Percentiles rank a stretch among this genome's conserved stretches.
Evolutionary conservation across 2,888 invertebrate species (phyloP).

Genomic region (Hartigia nigra): DNA sequence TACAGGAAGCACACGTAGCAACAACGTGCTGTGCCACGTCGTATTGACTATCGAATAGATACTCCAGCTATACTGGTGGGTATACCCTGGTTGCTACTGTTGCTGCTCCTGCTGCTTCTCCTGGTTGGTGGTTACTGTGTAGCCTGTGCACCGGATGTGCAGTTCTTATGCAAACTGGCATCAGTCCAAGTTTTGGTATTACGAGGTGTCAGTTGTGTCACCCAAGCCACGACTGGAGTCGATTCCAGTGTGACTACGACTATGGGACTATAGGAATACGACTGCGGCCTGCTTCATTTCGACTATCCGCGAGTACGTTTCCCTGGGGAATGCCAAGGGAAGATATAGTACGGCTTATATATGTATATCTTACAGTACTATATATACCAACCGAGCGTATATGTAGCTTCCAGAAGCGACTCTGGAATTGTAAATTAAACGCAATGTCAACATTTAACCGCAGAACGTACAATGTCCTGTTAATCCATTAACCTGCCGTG

Average conservation of each 20-base stretch:
- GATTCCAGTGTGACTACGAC: constrained; percentile 32
- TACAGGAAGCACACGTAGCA: constrained; percentile 18
- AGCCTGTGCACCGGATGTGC: constrained; percentile 51
- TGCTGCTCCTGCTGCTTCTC: constrained; percentile 6
- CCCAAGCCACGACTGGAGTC: constrained; percentile 34
- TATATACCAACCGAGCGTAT: not conserved
- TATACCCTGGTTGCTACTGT: constrained; percentile 10
- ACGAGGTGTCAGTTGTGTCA: constrained; percentile 60
- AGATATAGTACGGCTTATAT: not conserved
- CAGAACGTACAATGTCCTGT: constrained; percentile 41
- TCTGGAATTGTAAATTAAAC: constrained; percentile 42
- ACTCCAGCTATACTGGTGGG: constrained; percentile 8
- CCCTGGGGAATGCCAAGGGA: not conserved
- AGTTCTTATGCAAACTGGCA: constrained; percentile 63
- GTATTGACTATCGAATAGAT: constrained; percentile 53
- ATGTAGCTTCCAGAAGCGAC: constrained; percentile 7
- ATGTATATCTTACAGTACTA: not conserved
- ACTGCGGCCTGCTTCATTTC: constrained; percentile 14
- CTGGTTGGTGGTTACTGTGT: constrained; percentile 28
- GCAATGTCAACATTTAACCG: constrained; percentile 29
- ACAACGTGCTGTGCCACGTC: constrained; percentile 41
- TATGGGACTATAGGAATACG: not conserved
- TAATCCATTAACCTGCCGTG: constrained; percentile 46
- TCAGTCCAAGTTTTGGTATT: constrained; percentile 56
- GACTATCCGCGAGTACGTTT: constrained; percentile 10